Percentiles rank a stretch among this genome's conserved stretches.
Conservation (phyloP, 1,140 invertebrate genomes). For the Eumaeus atala region DNA sequence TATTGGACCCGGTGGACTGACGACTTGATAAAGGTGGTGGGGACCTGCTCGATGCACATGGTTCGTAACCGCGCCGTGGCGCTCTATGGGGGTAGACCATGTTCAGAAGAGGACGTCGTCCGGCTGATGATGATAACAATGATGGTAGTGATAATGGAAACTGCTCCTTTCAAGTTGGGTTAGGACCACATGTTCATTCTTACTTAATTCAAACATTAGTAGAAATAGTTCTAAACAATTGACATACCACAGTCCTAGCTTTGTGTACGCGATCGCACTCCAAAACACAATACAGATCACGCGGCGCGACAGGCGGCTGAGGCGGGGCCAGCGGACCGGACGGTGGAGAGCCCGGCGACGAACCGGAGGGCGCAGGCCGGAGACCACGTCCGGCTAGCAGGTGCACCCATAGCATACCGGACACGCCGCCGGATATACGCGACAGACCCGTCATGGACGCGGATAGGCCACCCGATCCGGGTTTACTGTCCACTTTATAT, state of each 20-base stretch:
- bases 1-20: no score
- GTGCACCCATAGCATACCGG: constrained; percentile 93
- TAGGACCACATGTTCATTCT: no score
- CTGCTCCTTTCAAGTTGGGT: no score
- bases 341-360: constrained; percentile 78
- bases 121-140: no score
- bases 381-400: constrained; percentile 91
- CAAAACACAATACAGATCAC: constrained; percentile 97
- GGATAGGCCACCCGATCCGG: constrained; percentile 72
- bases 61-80: no score
- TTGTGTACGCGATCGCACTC: constrained; percentile 98
- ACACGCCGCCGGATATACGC: constrained; percentile 78
- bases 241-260: constrained; percentile 90
- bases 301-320: constrained; percentile 76
- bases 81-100: no score
- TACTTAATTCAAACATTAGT: background rate
- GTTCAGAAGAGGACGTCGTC: no score
- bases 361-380: constrained; percentile 82
- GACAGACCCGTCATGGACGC: constrained; percentile 65
- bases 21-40: no score
- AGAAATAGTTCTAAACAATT: background rate
- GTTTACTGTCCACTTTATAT: constrained; percentile 89
- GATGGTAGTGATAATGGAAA: no score
- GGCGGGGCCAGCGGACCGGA: constrained; percentile 52
- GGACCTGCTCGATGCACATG: no score